Percentiles rank a stretch among this genome's conserved stretches.
phyloP scores from a whole-genome alignment of 2,888 invertebrate species.

The Leistus spinibarbis region DNA sequence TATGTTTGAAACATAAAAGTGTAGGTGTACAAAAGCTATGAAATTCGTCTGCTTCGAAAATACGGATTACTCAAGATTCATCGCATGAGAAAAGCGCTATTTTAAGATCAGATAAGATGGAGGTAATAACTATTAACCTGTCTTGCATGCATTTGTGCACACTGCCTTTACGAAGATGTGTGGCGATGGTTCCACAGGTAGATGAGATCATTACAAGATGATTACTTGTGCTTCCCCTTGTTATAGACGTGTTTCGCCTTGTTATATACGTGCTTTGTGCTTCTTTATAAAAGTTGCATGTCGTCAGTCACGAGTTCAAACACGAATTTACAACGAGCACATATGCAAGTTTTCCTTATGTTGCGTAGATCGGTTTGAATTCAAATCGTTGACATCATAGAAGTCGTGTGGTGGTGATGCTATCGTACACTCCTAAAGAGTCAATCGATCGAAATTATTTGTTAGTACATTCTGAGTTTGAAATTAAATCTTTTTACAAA shows the following conservation, averaged over 20 bases:
- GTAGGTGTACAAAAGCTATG: not conserved
- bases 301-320: not conserved
- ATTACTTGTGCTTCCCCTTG: not conserved
- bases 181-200: not conserved
- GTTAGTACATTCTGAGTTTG: no score
- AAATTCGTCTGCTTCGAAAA: not conserved
- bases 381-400: no score
- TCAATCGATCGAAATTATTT: no score
- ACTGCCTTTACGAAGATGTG: not conserved
- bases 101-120: slow-evolving; percentile 36
- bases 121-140: slow-evolving; percentile 37
- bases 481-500: no score
- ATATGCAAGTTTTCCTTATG: not conserved
- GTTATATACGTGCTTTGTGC: not conserved
- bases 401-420: no score
- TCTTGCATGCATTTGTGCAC: slow-evolving; percentile 21
- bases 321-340: not conserved
- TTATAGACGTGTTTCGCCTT: not conserved
- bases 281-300: not conserved
- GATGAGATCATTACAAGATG: slow-evolving; percentile 5
- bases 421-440: no score
- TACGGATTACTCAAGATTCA: not conserved
- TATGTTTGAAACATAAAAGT: no score
- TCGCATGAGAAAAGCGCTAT: slow-evolving; percentile 1
- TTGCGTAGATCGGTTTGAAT: no score